Evolutionary conservation across 2,113 vertebrate genomes (phyloP).

Genomic region (Lethenteron camtschaticum): DNA sequence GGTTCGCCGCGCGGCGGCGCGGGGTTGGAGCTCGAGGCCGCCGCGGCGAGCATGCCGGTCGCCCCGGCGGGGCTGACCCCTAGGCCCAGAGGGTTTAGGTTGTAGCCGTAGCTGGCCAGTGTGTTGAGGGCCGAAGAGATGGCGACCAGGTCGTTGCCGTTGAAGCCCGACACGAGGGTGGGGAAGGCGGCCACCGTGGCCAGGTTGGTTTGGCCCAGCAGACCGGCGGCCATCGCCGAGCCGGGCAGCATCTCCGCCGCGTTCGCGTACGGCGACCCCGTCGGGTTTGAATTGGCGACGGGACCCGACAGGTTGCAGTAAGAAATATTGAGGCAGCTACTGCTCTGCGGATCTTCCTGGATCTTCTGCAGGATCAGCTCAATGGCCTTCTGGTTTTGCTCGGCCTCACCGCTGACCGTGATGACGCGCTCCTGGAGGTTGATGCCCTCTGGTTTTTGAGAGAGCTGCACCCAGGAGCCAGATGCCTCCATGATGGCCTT

Average conservation of each 20-base stretch:
- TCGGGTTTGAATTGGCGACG: slow-evolving; percentile 79
- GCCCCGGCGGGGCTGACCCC: slow-evolving; percentile 61
- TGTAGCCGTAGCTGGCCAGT: slow-evolving; percentile 73
- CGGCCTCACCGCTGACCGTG: slow-evolving; percentile 62
- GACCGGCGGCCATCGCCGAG: slow-evolving; percentile 39
- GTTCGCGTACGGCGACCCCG: slow-evolving; percentile 76
- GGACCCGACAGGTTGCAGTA: slow-evolving; percentile 74
- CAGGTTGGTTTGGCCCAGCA: slow-evolving; percentile 49
- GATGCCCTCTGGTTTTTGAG: slow-evolving; percentile 70
- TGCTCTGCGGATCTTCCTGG: slow-evolving; percentile 75
- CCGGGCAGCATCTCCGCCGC: slow-evolving; percentile 51
- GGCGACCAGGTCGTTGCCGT: slow-evolving; percentile 63
- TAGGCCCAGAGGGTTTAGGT: slow-evolving; percentile 65
- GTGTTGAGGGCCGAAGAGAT: slow-evolving; percentile 80
- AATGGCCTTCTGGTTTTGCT: slow-evolving; percentile 66
- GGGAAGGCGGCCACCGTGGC: slow-evolving; percentile 52
- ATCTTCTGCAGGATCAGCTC: slow-evolving; percentile 82
- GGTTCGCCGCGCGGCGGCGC: slow-evolving; percentile 64
- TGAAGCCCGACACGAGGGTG: slow-evolving; percentile 53
- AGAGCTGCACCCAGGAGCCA: slow-evolving; percentile 74
- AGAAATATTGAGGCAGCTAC: slow-evolving; percentile 78
- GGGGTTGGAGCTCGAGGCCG: slow-evolving; percentile 38
- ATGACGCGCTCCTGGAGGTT: slow-evolving; percentile 77
- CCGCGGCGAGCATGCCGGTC: slow-evolving; percentile 44
- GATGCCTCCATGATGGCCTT: slow-evolving; percentile 85